Evolutionary conservation across 2,888 invertebrate species (phyloP), one percentile per base, ranked within the genome.

Genomic region (Rutpela maculata): DNA sequence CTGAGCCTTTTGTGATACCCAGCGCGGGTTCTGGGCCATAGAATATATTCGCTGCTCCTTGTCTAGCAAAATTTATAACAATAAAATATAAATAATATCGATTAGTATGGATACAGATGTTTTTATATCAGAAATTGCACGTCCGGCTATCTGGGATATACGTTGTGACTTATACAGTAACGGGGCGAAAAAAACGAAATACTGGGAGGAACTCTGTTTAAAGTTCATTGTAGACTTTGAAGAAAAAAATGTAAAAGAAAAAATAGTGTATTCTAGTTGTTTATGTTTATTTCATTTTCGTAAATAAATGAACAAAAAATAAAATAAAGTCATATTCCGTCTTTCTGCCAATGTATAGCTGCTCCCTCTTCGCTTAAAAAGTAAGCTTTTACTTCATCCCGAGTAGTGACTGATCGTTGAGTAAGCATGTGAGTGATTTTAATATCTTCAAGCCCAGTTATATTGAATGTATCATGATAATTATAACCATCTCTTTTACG

Each of bases 91-190:
- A 17, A 31, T 26, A 26, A 26, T 26, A 26, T 6, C 6, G 26
- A 6, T 26, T 26, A 6, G 26, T 26, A 26, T n/a, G 11, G 18
- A 56, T 56, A 31, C 22, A 7, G 62, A 62, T 26, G 31, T 31
- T 66, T 66, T 4, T 66, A 43, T 66, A 50, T 50, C 66, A 1
- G 19, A 66, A 50, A 50, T 66, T 18, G n/a, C n/a, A n/a, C n/a
- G 38, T 35, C 63, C 35, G n/a, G 63, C 35, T 63, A 3, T 63
- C 35, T 63, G 63, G 10, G 63, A 63, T 63, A 63, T 63, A 38
- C 63, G 63, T 18, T 62, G 9, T 62, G 38, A 63, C 63, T 9
- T 31, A 17, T 63, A 63, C 31, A 12, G 17, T n/a, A 38, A 63
- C 35, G 38, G 63, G 26, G 26, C n/a, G n/a, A n/a, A 15, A 60